Conservation (phyloP, 2,113 vertebrate species). For the Agapornis roseicollis region DNA sequence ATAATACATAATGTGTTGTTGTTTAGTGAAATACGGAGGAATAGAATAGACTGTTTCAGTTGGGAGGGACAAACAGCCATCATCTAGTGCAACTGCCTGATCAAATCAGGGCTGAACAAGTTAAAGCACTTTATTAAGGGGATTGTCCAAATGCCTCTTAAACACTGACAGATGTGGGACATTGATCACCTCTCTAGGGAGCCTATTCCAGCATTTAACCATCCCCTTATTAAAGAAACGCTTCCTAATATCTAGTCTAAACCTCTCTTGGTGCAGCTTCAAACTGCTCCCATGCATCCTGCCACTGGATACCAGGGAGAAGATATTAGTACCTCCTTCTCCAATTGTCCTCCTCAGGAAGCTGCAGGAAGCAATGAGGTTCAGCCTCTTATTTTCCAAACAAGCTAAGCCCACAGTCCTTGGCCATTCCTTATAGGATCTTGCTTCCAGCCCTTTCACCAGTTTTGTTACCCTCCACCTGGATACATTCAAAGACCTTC, state of each 20-base stretch:
- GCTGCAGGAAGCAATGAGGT: neutral
- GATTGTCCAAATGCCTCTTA: neutral
- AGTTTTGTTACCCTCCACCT: neutral
- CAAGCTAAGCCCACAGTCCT: no score
- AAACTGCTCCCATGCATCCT: fast-evolving
- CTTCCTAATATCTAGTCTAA: neutral
- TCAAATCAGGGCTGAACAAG: neutral
- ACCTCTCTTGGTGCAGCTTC: neutral
- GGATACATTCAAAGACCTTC: neutral
- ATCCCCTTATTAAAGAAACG: neutral
- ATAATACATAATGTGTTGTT: neutral
- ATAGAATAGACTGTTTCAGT: neutral
- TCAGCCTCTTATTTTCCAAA: neutral
- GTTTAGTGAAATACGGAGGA: neutral
- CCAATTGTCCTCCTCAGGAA: neutral
- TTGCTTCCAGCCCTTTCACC: neutral
- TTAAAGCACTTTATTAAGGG: neutral
- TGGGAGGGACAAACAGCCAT: neutral
- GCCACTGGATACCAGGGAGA: neutral
- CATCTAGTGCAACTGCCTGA: neutral
- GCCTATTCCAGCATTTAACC: neutral
- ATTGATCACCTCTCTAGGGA: fast-evolving
- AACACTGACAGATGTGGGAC: neutral
- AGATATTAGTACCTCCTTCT: neutral
- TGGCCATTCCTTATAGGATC: neutral